A percentile compares a stretch with the other conserved stretches of the same genome.
Evolutionary conservation across 2,797 vertebrate genomes (phyloP).

Genomic region (Erethizon dorsatum): DNA sequence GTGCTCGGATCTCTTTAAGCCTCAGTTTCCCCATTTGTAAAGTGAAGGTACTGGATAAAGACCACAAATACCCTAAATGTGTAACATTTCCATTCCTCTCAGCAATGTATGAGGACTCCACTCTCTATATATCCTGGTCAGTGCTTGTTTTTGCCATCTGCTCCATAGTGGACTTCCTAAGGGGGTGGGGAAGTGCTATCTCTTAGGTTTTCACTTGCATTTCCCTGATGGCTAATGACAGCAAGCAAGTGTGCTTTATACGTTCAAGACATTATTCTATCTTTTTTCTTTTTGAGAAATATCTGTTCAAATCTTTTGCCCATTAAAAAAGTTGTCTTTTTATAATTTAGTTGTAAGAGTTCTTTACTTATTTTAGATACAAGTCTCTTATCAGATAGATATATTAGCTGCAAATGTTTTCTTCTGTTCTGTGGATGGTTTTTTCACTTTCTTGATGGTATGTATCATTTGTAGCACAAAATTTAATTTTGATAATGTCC

Average conservation of each 20-base stretch:
- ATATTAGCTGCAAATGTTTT: not conserved
- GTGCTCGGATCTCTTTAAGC: not conserved
- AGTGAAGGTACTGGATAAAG: constrained; percentile 2
- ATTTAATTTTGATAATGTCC: not conserved
- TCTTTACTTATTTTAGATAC: not conserved
- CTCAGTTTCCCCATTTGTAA: not conserved
- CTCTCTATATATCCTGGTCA: not conserved
- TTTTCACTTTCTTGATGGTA: constrained; percentile 26
- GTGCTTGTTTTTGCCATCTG: not conserved
- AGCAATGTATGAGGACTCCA: not conserved
- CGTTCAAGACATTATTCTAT: not conserved
- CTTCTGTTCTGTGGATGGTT: not conserved
- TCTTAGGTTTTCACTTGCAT: not conserved
- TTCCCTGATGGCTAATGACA: not conserved
- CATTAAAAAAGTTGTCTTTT: not conserved
- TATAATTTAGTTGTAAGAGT: constrained; percentile 1
- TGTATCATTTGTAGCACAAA: not conserved
- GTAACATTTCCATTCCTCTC: not conserved
- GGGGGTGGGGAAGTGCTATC: not conserved
- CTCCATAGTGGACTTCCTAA: not conserved
- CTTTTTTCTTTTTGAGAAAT: not conserved
- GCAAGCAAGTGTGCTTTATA: not conserved
- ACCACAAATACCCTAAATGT: not conserved
- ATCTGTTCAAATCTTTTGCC: not conserved
- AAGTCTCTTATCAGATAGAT: not conserved